phyloP scores from a whole-genome alignment of 1,140 invertebrate genomes.

The Marisa cornuarietis region DNA sequence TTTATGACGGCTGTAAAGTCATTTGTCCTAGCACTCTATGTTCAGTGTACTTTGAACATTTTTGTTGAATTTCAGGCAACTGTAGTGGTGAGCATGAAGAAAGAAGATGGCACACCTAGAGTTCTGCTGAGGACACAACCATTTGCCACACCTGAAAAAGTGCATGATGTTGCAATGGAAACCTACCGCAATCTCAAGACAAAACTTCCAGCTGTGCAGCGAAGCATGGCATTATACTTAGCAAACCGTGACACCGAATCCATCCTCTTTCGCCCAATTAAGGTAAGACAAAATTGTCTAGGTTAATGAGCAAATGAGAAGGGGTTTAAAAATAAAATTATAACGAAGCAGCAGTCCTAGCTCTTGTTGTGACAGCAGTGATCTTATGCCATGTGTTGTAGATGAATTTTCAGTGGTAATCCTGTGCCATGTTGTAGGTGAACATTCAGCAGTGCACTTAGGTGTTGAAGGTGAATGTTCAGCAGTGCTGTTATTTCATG shows the following conservation, averaged over 20 bases:
- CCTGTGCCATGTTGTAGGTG: too few species aligned
- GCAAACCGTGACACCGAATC: constrained; percentile 97
- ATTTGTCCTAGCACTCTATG: too few species aligned
- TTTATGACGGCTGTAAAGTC: too few species aligned
- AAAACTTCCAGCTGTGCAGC: constrained; percentile 81
- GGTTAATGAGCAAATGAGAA: background rate
- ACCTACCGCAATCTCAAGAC: constrained; percentile 78
- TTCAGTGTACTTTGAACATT: too few species aligned
- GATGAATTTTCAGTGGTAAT: too few species aligned
- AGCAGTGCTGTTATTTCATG: too few species aligned
- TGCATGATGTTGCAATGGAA: constrained; percentile 66
- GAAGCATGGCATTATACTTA: constrained; percentile 91
- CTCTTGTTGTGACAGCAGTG: too few species aligned
- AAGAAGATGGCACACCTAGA: constrained; percentile 56
- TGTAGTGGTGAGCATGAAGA: constrained; percentile 60
- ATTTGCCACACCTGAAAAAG: constrained; percentile 67
- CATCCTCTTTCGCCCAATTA: constrained; percentile 92
- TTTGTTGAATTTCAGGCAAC: constrained; percentile 49
- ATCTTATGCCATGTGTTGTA: too few species aligned
- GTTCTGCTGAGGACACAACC: constrained; percentile 64
- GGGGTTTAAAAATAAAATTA: too few species aligned
- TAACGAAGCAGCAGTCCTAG: too few species aligned
- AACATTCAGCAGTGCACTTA: too few species aligned
- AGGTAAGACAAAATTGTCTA: constrained; percentile 70
- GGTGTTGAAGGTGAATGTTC: too few species aligned